Evolutionary conservation across 2,113 vertebrate species (phyloP).

Genomic region (Halichoerus grypus): DNA sequence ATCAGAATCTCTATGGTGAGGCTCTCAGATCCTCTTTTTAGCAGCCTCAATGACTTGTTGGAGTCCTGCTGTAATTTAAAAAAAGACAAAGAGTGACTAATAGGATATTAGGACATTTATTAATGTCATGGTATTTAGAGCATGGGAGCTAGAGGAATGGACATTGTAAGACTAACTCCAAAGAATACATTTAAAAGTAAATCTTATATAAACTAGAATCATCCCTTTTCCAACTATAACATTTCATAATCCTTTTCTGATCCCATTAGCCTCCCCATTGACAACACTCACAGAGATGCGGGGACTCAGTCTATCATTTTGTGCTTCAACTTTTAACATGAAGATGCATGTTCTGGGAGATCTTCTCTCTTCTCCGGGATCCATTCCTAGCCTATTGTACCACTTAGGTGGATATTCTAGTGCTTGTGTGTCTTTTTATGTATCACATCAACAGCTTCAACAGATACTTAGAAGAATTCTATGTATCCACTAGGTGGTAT

Average conservation of each 20-base stretch:
- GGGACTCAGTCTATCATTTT: not conserved
- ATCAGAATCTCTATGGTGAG: not conserved
- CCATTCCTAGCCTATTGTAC: not conserved
- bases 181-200: slow-evolving; percentile 28
- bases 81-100: slow-evolving; percentile 39
- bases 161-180: not conserved
- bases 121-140: not conserved
- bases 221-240: not conserved
- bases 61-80: slow-evolving; percentile 32
- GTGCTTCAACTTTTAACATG: not conserved
- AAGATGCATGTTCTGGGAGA: not conserved
- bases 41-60: not conserved
- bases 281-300: not conserved
- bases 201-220: not conserved
- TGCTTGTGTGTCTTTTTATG: not conserved
- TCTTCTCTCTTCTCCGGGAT: slow-evolving; percentile 16
- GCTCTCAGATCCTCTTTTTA: not conserved
- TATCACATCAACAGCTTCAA: not conserved
- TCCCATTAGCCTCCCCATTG: not conserved
- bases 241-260: slow-evolving; percentile 15
- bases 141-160: not conserved
- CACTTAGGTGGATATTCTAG: not conserved
- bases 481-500: not conserved
- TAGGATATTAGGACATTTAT: slow-evolving; percentile 42
- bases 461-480: not conserved